Conservation (phyloP, 2,113 vertebrate species). For the Corythornis cristatus region DNA sequence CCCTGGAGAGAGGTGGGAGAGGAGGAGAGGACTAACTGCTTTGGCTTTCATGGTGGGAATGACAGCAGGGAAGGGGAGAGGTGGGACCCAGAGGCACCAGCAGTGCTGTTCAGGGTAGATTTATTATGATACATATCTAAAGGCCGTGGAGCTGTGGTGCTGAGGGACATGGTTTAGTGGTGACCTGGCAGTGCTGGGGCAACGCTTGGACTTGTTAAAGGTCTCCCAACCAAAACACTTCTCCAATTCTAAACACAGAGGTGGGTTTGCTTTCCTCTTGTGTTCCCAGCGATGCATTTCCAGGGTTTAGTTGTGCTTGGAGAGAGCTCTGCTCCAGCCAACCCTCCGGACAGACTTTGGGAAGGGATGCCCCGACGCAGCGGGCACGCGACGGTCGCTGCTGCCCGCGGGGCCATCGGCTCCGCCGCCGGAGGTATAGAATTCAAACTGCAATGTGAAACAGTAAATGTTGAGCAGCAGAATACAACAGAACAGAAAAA, state of each 20-base stretch:
- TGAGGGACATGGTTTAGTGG: background rate
- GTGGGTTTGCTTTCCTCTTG: fast-evolving
- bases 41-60: fast-evolving
- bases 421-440: fast-evolving
- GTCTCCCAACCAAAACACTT: too few species aligned
- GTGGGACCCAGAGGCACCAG: background rate
- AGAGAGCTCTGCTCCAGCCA: background rate
- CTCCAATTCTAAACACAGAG: too few species aligned
- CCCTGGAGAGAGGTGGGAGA: background rate
- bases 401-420: background rate
- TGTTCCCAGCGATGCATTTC: fast-evolving
- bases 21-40: background rate
- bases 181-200: background rate
- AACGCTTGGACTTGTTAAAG: too few species aligned
- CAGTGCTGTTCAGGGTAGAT: background rate
- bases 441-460: too few species aligned
- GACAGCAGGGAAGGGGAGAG: background rate
- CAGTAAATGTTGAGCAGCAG: too few species aligned
- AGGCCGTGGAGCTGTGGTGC: background rate
- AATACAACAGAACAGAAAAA: too few species aligned
- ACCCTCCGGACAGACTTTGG: background rate
- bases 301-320: background rate
- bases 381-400: background rate
- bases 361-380: fast-evolving
- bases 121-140: background rate